phyloP scores from a whole-genome alignment of 2,113 vertebrate species.

The Shinisaurus crocodilurus region DNA sequence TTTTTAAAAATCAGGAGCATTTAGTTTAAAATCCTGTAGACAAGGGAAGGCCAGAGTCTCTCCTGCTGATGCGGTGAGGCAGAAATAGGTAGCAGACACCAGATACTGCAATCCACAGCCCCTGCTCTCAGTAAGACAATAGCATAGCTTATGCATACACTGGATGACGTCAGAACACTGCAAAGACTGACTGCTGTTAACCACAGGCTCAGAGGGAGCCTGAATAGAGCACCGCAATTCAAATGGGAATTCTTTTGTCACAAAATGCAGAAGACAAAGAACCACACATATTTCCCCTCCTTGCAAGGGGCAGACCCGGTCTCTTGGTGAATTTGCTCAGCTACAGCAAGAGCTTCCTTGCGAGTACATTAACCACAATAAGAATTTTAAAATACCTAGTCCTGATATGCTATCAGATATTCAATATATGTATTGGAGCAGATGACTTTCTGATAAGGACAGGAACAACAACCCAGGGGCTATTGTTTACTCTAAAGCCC shows the following conservation, averaged over 20 bases:
- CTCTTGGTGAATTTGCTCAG: conserved; percentile 18
- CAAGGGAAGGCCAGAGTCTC: conserved; percentile 64
- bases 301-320: conserved; percentile 16
- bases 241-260: conserved; percentile 81
- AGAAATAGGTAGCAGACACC: conserved; percentile 74
- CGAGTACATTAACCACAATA: neutral
- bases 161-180: conserved; percentile 88
- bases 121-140: conserved; percentile 89
- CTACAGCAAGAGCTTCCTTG: conserved; percentile 26
- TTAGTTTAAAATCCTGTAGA: conserved; percentile 73
- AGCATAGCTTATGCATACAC: conserved; percentile 86
- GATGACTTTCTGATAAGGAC: neutral
- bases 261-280: conserved; percentile 74
- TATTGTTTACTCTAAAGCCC: neutral
- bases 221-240: conserved; percentile 66
- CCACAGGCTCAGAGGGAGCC: conserved; percentile 76
- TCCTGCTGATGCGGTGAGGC: conserved; percentile 62
- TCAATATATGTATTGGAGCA: neutral
- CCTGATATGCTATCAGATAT: neutral
- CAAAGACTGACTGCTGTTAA: conserved; percentile 80
- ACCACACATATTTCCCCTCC: conserved; percentile 48
- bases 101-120: conserved; percentile 81
- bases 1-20: conserved; percentile 51
- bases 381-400: neutral
- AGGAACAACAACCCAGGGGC: neutral